These are phyloP conservation scores for Trissonchulus sp. DNA, from an alignment of 2,888 invertebrate genomes.

Conservation along the genomic window DNA sequence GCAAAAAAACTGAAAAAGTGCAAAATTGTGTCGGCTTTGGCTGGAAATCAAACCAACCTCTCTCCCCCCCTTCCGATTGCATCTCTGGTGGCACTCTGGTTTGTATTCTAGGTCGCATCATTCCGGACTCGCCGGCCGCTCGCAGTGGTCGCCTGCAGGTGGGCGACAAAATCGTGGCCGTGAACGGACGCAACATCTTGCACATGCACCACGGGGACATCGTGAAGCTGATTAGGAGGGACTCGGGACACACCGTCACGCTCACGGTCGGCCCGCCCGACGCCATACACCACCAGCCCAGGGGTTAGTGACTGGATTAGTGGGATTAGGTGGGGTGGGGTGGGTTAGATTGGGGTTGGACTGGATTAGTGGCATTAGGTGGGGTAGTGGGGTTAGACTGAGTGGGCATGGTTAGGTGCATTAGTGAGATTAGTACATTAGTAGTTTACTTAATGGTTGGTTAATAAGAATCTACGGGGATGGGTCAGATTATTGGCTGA, in stretches of 20 bases:
- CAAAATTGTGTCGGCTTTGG: too few species aligned
- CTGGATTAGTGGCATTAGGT: too few species aligned
- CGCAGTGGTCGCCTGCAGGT: conserved; percentile 74
- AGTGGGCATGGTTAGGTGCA: too few species aligned
- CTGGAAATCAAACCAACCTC: too few species aligned
- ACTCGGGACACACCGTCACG: conserved; percentile 76
- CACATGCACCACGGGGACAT: conserved; percentile 91
- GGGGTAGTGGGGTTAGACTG: too few species aligned
- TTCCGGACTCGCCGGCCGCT: conserved; percentile 90
- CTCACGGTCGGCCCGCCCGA: conserved; percentile 54
- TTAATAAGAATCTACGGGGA: too few species aligned
- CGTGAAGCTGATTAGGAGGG: conserved; percentile 93
- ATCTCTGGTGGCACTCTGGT: background rate
- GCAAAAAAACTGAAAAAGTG: too few species aligned
- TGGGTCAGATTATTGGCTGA: too few species aligned
- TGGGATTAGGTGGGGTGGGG: background rate
- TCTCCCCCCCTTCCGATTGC: background rate
- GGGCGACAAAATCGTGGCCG: conserved; percentile 89
- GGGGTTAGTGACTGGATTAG: conserved; percentile 23
- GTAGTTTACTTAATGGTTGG: too few species aligned
- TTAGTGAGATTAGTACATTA: too few species aligned
- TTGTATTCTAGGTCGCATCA: conserved; percentile 69
- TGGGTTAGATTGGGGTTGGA: background rate
- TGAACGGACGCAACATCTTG: conserved; percentile 83
- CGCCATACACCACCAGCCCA: too few species aligned